Conservation (phyloP, 2,113 vertebrate species). For the Rutilus rutilus region DNA sequence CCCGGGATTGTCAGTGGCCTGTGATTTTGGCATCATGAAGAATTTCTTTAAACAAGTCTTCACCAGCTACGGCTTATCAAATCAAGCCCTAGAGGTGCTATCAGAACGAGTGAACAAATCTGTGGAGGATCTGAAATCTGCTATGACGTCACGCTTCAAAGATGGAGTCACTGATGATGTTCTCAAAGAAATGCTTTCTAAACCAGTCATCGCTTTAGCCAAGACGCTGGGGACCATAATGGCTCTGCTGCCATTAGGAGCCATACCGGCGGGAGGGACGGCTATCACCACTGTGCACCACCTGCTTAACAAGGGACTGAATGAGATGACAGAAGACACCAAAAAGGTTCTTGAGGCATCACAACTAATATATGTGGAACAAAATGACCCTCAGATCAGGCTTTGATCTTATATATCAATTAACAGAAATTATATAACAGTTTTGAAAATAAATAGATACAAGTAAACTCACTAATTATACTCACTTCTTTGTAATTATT, state of each 20-base stretch:
- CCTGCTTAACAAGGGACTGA: conserved; percentile 8
- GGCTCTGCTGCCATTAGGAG: conserved; percentile 4
- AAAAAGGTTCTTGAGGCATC: not conserved
- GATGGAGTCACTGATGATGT: not conserved
- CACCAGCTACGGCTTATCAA: not conserved
- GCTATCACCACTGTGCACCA: not conserved
- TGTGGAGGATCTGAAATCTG: not conserved
- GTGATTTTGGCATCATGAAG: conserved; percentile 8
- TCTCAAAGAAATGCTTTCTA: not conserved
- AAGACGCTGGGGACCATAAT: not conserved
- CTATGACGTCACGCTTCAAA: conserved; percentile 14
- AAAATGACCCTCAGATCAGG: not conserved
- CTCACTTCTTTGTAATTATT: not conserved
- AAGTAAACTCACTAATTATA: not conserved
- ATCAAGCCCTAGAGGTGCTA: not conserved
- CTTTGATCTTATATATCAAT: not conserved
- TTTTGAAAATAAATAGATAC: not conserved
- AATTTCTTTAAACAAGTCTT: conserved; percentile 10
- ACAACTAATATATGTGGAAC: not conserved
- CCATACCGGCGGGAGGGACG: not conserved
- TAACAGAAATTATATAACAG: not conserved
- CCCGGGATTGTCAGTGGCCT: not conserved
- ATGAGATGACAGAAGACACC: conserved; percentile 21
- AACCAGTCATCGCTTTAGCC: not conserved
- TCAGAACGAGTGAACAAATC: conserved; percentile 26